Base-by-base conservation (phyloP, 2,797 vertebrate genomes). In the Spatula versicolor region DNA sequence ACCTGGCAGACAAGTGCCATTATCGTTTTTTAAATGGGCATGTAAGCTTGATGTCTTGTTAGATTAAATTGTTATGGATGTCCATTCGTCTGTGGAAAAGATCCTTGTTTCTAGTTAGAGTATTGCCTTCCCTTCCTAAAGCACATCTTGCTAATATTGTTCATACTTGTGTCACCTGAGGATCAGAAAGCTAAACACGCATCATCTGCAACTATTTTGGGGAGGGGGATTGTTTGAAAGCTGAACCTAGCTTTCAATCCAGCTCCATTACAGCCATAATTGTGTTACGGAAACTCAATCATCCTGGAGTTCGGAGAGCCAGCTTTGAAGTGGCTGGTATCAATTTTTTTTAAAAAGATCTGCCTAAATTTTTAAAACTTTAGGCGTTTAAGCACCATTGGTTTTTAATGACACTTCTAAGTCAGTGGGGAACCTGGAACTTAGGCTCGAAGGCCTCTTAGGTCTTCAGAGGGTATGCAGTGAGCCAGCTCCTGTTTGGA, bases 121-220 rank as follows among this genome's bases (percentile, higher is more conserved):
- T 60, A 69, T 60, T 90, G 75, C 86, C 64, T 90, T 93, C 88
- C 83, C 52, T 90, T 94, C 30, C 75, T 58, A 55, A 43, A 62
- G 86, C 1, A 0, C 48, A 16, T 77, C 93, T 92, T 6, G 0
- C 81, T 90, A 88, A 62, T 67, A 60, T 37, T 21, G 4, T 35
- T 93, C 45, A 13, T 87, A 12, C 81, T 62, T 9, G 31, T 75
- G 94, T 91, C 93, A 96, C 94, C 95, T 96, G 93, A 95, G 94
- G 86, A 96, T 94, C 90, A 80, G 95, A 96, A 93, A 81, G 88
- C 78, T 54, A 20, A 90, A 76, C 28, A 14, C 33, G 31, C 74
- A 33, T 95, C 95, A 93, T 96, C 96, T 97, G 95, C 91, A 96
- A 93, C 94, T 95, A 8, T 93, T 96, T 92, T 95, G 90, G 88